Percentiles rank a stretch among this genome's conserved stretches.
Evolutionary conservation across 2,888 invertebrate genomes (phyloP).

Genomic region (Esperia sulphurella): DNA sequence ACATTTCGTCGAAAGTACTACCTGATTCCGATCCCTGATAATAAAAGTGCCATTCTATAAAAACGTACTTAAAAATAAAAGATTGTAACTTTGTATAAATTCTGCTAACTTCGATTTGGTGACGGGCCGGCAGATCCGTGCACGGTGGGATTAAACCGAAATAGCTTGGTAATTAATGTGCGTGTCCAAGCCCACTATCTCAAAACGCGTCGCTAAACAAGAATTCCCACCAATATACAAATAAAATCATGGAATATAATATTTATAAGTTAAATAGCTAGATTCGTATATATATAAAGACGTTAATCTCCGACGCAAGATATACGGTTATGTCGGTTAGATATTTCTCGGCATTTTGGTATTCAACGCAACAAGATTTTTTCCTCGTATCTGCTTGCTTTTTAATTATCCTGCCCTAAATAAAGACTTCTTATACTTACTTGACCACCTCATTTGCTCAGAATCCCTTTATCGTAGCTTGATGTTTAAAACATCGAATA

Average conservation of each 20-base stretch:
- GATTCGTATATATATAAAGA: slow-evolving; percentile 2
- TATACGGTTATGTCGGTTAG: slow-evolving; percentile 1
- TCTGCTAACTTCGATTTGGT: slow-evolving; percentile 42
- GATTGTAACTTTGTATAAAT: no score
- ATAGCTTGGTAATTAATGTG: slow-evolving; percentile 69
- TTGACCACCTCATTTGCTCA: no score
- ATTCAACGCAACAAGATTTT: background rate
- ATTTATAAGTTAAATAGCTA: slow-evolving; percentile 1
- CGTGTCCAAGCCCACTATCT: slow-evolving; percentile 59
- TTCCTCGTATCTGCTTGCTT: no score
- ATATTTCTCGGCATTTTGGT: background rate
- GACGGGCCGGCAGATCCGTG: slow-evolving; percentile 51
- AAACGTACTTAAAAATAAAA: no score
- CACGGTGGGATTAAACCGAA: slow-evolving; percentile 69
- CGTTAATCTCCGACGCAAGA: slow-evolving; percentile 3
- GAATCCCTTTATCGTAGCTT: no score
- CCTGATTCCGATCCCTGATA: no score
- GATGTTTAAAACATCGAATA: no score
- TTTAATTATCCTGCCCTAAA: slow-evolving; percentile 1
- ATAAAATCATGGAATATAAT: slow-evolving; percentile 9
- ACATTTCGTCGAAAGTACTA: no score
- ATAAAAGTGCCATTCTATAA: no score
- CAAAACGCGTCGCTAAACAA: slow-evolving; percentile 51
- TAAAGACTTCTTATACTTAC: no score
- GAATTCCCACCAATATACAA: slow-evolving; percentile 42